A percentile compares a stretch with the other conserved stretches of the same genome.
Evolutionary conservation across 2,888 invertebrate genomes (phyloP).

Genomic region (Limulus polyphemus): DNA sequence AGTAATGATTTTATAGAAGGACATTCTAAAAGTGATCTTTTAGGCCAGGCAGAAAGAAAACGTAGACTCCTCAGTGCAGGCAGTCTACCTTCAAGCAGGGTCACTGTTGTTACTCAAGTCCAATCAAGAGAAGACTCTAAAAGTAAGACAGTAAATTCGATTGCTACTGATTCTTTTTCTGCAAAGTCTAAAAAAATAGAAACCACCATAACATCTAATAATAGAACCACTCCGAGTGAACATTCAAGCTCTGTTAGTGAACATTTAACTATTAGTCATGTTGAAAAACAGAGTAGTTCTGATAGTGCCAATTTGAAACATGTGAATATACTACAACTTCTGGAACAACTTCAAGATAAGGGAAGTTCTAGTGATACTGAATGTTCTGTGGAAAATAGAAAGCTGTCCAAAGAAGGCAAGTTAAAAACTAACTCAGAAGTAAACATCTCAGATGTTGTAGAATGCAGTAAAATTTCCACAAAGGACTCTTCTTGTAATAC

Average conservation of each 20-base stretch:
- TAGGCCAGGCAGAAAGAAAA: conserved; percentile 21
- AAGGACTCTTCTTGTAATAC: conserved; percentile 6
- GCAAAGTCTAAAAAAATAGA: no score
- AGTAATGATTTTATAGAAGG: conserved; percentile 14
- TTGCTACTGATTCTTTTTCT: no score
- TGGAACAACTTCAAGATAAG: conserved; percentile 33
- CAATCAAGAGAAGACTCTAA: no score
- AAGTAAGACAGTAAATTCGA: no score
- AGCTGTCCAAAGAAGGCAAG: conserved; percentile 6
- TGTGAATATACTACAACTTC: conserved; percentile 32
- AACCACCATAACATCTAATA: no score
- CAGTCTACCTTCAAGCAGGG: no score
- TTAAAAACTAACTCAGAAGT: conserved; percentile 11
- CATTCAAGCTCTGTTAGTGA: no score
- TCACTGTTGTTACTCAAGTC: no score
- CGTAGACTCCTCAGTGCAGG: conserved; percentile 12
- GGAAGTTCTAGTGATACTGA: conserved; percentile 29
- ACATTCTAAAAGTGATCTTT: conserved; percentile 6
- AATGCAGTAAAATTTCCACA: conserved; percentile 9
- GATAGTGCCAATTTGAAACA: conserved; percentile 28
- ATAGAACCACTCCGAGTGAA: no score
- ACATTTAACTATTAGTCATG: no score
- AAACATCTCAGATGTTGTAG: conserved; percentile 7
- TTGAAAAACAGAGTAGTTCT: no score
- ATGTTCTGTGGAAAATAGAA: conserved; percentile 13